Base-by-base conservation (phyloP, 2,888 invertebrate species). In the Oxytorus armatus region DNA sequence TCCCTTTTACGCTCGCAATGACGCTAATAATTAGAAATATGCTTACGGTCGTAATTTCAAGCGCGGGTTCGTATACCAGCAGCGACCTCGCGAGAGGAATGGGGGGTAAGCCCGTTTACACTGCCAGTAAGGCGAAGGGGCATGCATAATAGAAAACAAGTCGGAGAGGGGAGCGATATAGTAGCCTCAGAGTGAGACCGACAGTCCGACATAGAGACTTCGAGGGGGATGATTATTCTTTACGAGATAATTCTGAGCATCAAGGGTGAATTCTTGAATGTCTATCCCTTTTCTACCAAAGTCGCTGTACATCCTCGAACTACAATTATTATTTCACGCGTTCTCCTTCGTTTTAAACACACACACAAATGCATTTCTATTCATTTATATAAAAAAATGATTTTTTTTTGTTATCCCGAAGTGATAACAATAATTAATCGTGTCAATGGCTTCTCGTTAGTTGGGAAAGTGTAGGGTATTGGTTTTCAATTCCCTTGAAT, bases 41-140 rank as follows among this genome's bases (percentile, higher is more conserved):
- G 89, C 88, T 89, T 89, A 87, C 82, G 87, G 82, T 85, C 87
- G 86, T 89, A 88, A 90, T 89, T 87, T 83, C 79, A 80, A 72
- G 74, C 72, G 68, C 57, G 72, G 69, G 61, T 57, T 36, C 57
- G 68, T 51, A 14, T 14, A 74, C 65, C 66, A 69, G 77, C 68
- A 69, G 82, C 53, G 77, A 76, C 68, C 61, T 73, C 42, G 77
- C 72, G 63, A 74, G 51, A 63, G 29, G 63, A 74, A 65, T 76
- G 80, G 86, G 84, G 87, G 88, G 85, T 87, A 86, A 86, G 87
- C 86, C 83, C 88, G 88, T 89, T 90, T 88, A 89, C n/a, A n/a
- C 88, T 89, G 89, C 89, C 89, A 90, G 90, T 90, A 90, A 89
- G 89, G n/a, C n/a, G n/a, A 88, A 89, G 87, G 86, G 55, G 88